These are phyloP conservation scores for Helicoverpa armigera DNA, from an alignment of 1,140 invertebrate genomes.

Conservation along the genomic window DNA sequence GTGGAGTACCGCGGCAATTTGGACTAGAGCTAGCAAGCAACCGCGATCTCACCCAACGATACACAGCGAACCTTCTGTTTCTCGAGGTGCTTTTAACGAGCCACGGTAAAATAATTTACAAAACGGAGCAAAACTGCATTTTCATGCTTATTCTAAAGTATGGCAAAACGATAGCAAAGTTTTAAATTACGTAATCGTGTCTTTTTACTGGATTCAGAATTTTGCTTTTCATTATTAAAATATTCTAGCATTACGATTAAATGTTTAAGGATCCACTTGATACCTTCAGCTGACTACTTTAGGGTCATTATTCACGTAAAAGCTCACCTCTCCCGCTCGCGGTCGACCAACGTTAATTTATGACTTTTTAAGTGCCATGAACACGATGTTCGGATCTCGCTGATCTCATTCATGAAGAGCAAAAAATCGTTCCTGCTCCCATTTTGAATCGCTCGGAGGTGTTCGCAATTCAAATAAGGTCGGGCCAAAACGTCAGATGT, in stretches of 20 bases:
- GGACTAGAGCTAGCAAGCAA: slow-evolving; percentile 68
- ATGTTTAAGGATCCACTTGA: slow-evolving; percentile 55
- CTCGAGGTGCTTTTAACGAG: too few relatives aligned
- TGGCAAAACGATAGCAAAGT: not conserved
- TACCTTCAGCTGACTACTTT: slow-evolving; percentile 55
- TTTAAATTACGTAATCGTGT: not conserved
- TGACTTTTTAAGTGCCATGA: slow-evolving; percentile 66
- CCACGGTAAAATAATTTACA: too few relatives aligned
- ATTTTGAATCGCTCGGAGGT: slow-evolving; percentile 32
- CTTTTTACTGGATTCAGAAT: not conserved
- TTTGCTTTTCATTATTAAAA: slow-evolving; percentile 20
- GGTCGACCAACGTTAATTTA: slow-evolving; percentile 63
- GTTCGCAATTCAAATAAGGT: slow-evolving; percentile 45
- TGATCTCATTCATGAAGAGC: slow-evolving; percentile 50
- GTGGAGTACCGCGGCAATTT: slow-evolving; percentile 63
- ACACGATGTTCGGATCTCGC: slow-evolving; percentile 62
- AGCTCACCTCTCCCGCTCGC: slow-evolving; percentile 57
- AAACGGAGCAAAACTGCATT: not conserved
- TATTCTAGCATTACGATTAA: slow-evolving; percentile 50
- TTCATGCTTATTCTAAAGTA: too few relatives aligned
- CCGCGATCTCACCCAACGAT: slow-evolving; percentile 51
- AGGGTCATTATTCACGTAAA: slow-evolving; percentile 64
- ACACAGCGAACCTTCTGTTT: not conserved
- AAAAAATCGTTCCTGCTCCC: slow-evolving; percentile 43
- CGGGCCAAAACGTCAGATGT: slow-evolving; percentile 22